phyloP scores from a whole-genome alignment of 1,140 invertebrate genomes.

The Lepidurus arcticus region DNA sequence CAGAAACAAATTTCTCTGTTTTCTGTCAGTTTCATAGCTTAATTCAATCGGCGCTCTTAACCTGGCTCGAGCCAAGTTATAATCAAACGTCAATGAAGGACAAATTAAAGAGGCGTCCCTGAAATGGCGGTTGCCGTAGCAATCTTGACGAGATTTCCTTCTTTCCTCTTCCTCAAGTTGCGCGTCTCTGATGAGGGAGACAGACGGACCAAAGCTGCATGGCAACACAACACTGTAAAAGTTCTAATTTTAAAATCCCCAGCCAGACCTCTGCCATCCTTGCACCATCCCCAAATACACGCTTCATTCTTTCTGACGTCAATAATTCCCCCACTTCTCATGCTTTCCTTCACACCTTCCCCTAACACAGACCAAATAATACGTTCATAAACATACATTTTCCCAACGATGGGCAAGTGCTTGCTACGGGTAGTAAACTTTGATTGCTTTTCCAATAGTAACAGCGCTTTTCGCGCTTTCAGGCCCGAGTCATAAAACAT shows the following conservation, averaged over 20 bases:
- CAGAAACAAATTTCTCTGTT: background rate
- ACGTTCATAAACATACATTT: background rate
- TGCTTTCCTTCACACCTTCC: background rate
- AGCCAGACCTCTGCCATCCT: background rate
- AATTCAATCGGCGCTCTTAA: background rate
- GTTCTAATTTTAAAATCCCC: slow-evolving; percentile 5
- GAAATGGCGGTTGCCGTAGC: background rate
- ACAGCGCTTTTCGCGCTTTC: background rate
- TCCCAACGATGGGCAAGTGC: background rate
- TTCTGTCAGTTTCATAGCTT: background rate
- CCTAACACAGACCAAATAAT: background rate
- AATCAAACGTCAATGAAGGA: background rate
- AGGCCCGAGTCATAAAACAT: background rate
- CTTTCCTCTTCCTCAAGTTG: background rate
- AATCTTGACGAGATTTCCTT: background rate
- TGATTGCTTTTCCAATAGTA: slow-evolving; percentile 4
- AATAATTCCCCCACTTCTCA: background rate
- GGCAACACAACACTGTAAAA: background rate
- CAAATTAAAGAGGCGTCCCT: background rate
- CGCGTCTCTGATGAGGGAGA: background rate
- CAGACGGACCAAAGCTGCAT: slow-evolving; percentile 13
- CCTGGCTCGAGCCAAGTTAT: background rate
- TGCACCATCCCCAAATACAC: background rate
- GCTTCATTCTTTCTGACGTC: background rate
- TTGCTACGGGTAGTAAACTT: background rate